Evolutionary conservation across 2,888 invertebrate genomes (phyloP), one percentile per base, ranked within the genome.

Genomic region (Lycocerus yunnanus): DNA sequence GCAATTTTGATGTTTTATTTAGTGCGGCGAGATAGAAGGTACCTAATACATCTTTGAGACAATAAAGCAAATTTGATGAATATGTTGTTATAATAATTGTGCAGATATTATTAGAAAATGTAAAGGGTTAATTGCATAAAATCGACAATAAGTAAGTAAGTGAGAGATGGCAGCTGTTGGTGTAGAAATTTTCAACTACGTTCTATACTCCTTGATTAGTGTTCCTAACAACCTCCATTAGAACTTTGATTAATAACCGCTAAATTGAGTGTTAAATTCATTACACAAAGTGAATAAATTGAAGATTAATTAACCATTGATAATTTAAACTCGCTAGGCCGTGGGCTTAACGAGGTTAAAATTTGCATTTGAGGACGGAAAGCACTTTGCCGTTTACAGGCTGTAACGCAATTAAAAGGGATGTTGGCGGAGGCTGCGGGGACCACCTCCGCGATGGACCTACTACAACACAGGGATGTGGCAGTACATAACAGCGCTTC

Each of bases 211-310:
- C 77, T 74, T 77, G 79, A 81, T 78, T 81, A 78, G 78, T 76
- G 74, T 76, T 79, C 78, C 75, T 78, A 85, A 85, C 84, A 85
- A 81, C 84, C 86, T 88, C 88, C 88, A 89, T 89, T 88, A 88
- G 88, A 89, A 89, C 88, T 88, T 89, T 88, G 88, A 89, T 89
- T 89, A 89, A 89, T 88, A 88, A 88, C 88, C 88, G 86, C 88
- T 87, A 88, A 89, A 89, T 89, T 89, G 89, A 86, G 87, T 86
- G 87, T 86, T 87, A 87, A 87, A 87, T 87, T 87, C 85, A 86
- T 87, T 87, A 87, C 84, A 87, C 86, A 87, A 87, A 88, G 88
- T 88, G 88, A 88, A 88, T 88, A 88, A 88, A 88, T 88, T 88
- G 88, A 87, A 88, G 87, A 88, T 88, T 88, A 88, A 88, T 88